Percentiles rank a stretch among this genome's conserved stretches.
Evolutionary conservation across 2,113 vertebrate species (phyloP).

Genomic region (Hassar affinis): DNA sequence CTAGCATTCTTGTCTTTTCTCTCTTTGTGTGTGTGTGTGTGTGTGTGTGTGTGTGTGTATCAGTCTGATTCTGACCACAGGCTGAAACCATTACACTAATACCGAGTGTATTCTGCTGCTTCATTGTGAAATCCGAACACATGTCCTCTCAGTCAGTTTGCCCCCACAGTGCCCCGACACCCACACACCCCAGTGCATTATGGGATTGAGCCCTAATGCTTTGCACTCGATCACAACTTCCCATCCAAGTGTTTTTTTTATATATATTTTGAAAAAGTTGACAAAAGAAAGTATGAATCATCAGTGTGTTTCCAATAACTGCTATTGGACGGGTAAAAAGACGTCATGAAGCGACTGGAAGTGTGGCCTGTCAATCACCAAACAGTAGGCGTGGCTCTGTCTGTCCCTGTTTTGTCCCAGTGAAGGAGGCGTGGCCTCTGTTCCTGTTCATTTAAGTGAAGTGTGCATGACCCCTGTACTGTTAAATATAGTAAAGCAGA

Average conservation of each 20-base stretch:
- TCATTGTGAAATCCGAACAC: constrained; percentile 7
- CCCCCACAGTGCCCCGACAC: neutral
- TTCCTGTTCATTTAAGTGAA: neutral
- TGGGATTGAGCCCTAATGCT: constrained; percentile 25
- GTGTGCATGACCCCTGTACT: too few relatives aligned
- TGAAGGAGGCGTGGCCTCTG: neutral
- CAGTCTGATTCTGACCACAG: constrained; percentile 23
- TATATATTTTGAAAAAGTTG: neutral
- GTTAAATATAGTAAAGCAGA: neutral
- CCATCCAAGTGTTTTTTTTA: neutral
- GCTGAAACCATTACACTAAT: constrained; percentile 37
- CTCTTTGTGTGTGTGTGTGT: neutral
- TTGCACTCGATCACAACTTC: neutral
- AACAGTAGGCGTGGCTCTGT: neutral
- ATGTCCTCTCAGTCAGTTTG: constrained; percentile 27
- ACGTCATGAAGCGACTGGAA: neutral
- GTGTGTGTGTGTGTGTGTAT: constrained; percentile 8
- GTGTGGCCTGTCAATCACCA: neutral
- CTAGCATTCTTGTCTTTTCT: neutral
- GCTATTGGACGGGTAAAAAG: neutral
- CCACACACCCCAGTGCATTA: constrained; percentile 31
- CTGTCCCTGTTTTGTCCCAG: neutral
- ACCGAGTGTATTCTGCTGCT: constrained; percentile 16
- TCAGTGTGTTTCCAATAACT: neutral
- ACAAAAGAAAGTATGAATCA: constrained; percentile 15